Base-by-base conservation (phyloP, 1,140 invertebrate species). In the Eubasilissa regina region DNA sequence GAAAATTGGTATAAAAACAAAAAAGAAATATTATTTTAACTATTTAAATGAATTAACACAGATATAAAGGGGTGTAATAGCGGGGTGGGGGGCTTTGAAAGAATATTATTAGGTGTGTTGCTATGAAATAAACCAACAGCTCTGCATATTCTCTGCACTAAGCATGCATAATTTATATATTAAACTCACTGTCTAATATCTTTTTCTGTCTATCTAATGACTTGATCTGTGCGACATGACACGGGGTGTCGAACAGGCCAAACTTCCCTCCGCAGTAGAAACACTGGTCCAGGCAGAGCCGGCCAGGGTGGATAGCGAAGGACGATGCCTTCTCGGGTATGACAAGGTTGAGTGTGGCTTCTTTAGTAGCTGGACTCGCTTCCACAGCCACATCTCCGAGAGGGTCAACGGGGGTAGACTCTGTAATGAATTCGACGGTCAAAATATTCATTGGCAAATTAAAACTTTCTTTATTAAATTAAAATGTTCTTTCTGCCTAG, bases 301-400 rank as follows among this genome's bases (percentile, higher is more conserved):
- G 86, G 1, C 91, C 94, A 0, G 94, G 94, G 88, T 96, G 95
- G 82, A 96, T 95, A 77, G 94, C 94, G 85, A 95, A 96, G 0
- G 94, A 95, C 1, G 94, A 95, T 13, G 94, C 94, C 87, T 96
- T 96, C 86, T 96, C 95, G 13, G 95, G 95, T 81, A 96, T 95
- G 11, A 96, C 93, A 77, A 96, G 90, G 79, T 92, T 93, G 53
- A 91, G 89, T 60, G 91, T 91, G 35, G 86, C 87, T 73, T 91
- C 89, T 84, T 92, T 92, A 10, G n/a, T n/a, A n/a, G 80, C 89
- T 75, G 89, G 89, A 68, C 89, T 89, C 10, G 89, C 87, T 9
- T 90, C 89, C 85, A 85, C 84, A 0, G 87, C 85, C 0, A 85
- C 84, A 0, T 86, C 84, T 81, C 86, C 90, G 15, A 85, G 64